Percentiles rank a stretch among this genome's conserved stretches.
Conservation (phyloP, 2,888 invertebrate species). For the Mythimna vitellina region DNA sequence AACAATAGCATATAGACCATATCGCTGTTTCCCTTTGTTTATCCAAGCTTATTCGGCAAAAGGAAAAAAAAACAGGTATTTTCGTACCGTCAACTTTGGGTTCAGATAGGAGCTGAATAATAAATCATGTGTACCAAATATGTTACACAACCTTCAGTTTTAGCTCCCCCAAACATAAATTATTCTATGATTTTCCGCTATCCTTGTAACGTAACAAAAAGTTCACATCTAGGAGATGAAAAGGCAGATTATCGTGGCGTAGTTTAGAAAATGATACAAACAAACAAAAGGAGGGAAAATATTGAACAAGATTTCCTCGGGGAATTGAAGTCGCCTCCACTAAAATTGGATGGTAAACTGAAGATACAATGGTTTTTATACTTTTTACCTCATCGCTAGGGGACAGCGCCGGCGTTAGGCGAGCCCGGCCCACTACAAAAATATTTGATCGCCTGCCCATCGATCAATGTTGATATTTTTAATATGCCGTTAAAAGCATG, state of each 20-base stretch:
- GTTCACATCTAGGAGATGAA: conserved; percentile 56
- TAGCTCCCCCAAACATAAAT: conserved; percentile 50
- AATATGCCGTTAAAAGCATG: conserved; percentile 66
- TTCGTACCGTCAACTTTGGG: conserved; percentile 30
- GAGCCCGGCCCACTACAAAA: conserved; percentile 33
- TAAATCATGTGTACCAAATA: conserved; percentile 50
- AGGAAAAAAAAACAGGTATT: conserved; percentile 43
- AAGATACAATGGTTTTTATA: conserved; percentile 79
- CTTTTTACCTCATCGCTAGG: conserved; percentile 71
- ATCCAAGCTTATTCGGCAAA: conserved; percentile 24
- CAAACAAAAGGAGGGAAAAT: conserved; percentile 78
- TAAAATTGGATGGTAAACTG: conserved; percentile 84
- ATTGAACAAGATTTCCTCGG: conserved; percentile 83
- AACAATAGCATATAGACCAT: conserved; percentile 46
- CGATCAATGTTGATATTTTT: conserved; percentile 74
- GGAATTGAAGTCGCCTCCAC: conserved; percentile 80
- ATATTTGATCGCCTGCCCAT: conserved; percentile 71
- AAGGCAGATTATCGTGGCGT: conserved; percentile 60
- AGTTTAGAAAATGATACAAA: conserved; percentile 76
- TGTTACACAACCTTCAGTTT: conserved; percentile 30
- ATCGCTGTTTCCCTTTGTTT: conserved; percentile 41
- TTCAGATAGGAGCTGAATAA: conserved; percentile 54
- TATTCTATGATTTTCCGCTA: conserved; percentile 45
- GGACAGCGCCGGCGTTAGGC: conserved; percentile 6
- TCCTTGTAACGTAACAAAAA: conserved; percentile 40